These are phyloP conservation scores for Crotalus helleri DNA, from an alignment of 2,113 vertebrate species.

Conservation along the genomic window DNA sequence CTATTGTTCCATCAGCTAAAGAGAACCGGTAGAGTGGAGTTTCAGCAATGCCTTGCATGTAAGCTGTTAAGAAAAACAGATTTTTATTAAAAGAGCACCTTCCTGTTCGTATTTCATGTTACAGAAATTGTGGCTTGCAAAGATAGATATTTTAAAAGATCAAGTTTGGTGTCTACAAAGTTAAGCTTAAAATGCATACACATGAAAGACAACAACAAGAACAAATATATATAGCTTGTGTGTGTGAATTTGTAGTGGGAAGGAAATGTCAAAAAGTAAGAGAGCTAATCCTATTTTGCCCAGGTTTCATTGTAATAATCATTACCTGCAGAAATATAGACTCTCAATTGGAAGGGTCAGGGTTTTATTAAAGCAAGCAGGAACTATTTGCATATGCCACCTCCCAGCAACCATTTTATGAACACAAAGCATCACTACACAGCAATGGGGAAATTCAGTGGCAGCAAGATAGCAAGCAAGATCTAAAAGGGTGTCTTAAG, in stretches of 20 bases:
- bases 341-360: background rate
- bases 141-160: background rate
- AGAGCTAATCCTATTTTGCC: background rate
- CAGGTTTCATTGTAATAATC: background rate
- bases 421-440: background rate
- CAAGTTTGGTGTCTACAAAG: background rate
- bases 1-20: conserved; percentile 90
- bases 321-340: background rate
- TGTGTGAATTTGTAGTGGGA: background rate
- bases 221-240: background rate
- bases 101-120: background rate
- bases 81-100: background rate
- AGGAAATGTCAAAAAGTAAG: background rate
- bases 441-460: background rate
- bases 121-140: background rate
- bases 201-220: background rate
- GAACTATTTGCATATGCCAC: background rate
- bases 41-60: conserved; percentile 87
- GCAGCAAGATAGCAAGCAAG: background rate
- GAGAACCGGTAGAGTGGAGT: conserved; percentile 93
- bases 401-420: background rate
- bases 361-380: background rate
- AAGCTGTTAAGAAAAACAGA: conserved; percentile 71
- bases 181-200: background rate
- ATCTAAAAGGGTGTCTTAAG: background rate